Conservation (phyloP, 2,888 invertebrate species). For the Drosophila nigricruria region DNA sequence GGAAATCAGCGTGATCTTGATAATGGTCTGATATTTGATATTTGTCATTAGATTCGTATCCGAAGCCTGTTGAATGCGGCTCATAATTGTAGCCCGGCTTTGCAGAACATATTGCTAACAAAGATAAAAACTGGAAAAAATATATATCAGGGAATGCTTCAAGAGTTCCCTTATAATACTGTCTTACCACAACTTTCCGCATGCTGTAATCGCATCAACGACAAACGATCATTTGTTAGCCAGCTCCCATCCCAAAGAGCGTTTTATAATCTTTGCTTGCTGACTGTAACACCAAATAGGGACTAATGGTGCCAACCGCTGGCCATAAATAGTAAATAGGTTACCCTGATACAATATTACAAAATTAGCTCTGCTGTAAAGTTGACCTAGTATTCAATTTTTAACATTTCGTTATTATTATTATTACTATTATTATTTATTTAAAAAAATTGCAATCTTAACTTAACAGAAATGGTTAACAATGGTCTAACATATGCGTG, state of each 20-base stretch:
- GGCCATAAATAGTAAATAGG: conserved; percentile 61
- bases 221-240: conserved; percentile 42
- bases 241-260: conserved; percentile 10
- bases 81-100: conserved; percentile 66
- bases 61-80: conserved; percentile 14
- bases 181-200: conserved; percentile 58
- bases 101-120: conserved; percentile 53
- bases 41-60: conserved; percentile 19
- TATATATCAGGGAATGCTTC: not conserved
- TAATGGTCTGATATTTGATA: conserved; percentile 32
- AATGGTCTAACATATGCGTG: conserved; percentile 49
- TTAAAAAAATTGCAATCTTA: conserved; percentile 48
- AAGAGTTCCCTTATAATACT: not conserved
- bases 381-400: conserved; percentile 17
- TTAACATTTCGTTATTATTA: conserved; percentile 12
- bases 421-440: conserved; percentile 31
- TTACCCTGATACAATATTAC: conserved; percentile 33
- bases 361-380: conserved; percentile 25
- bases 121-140: conserved; percentile 47
- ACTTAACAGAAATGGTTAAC: conserved; percentile 48
- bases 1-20: conserved; percentile 51
- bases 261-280: conserved; percentile 64
- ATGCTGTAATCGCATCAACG: conserved; percentile 57
- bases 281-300: conserved; percentile 33
- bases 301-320: conserved; percentile 23